Base-by-base conservation (phyloP, 2,113 vertebrate genomes). In the Limanda limanda region DNA sequence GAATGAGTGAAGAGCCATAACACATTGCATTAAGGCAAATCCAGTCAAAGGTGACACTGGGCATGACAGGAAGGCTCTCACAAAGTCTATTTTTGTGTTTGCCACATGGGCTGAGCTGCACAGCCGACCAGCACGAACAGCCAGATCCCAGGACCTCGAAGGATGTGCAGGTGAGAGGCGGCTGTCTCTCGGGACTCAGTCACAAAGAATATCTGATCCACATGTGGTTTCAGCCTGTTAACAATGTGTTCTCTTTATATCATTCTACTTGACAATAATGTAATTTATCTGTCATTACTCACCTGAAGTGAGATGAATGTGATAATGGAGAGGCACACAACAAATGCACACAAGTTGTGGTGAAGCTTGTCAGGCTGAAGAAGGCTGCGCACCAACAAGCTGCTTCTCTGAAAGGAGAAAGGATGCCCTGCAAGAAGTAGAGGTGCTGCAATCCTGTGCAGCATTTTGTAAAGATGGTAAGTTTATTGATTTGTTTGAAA, bases 221-320 rank as follows among this genome's bases (percentile, higher is more conserved):
- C n/a, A 68, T 2, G 18, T 2, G 35, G 47, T 84, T 71, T 11
- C 18, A 76, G 12, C 2, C 0, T 52, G 2, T 61, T 78, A 55
- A 83, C 24, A 59, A 48, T 11, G 25, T 21, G 12, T 1, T 1
- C 11, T 21, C 8, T 67, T 71, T 6, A 62, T 64, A 7, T 17
- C 3, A 6, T 58, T 5, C 2, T 14, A 42, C 14, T 72, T 1
- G 24, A 25, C 21, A 74, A 45, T 7, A 4, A 11, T 55, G 15
- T 20, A 18, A 64, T 59, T 17, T 27, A 27, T 31, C 27, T 11
- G 20, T 52, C 5, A 27, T 63, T 73, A 0, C 76, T 91, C 59
- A 95, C 95, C 94, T 96, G 94, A 0, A 97, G 88, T 0, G 96
- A 95, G 57, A 95, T 92, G 69, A 88, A 90, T 3, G 94, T 47